These are phyloP conservation scores for Willisornis vidua DNA, from an alignment of 2,113 vertebrate genomes.

Conservation along the genomic window DNA sequence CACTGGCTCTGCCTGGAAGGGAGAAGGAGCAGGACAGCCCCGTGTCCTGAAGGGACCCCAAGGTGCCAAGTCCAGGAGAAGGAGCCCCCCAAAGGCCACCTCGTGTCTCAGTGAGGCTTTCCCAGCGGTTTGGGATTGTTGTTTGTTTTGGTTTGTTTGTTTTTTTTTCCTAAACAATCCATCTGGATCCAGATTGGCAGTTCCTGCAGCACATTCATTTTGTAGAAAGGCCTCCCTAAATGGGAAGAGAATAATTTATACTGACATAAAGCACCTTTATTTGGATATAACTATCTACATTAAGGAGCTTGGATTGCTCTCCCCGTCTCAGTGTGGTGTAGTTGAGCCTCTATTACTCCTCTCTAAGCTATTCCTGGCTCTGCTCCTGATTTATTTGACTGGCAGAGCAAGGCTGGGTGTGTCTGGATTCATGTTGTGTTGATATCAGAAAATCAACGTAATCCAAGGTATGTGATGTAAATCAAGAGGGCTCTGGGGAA, in stretches of 20 bases:
- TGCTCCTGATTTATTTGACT: constrained; percentile 33
- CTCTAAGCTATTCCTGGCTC: constrained; percentile 19
- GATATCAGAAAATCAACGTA: constrained; percentile 37
- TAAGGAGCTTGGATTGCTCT: constrained; percentile 42
- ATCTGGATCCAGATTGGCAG: constrained; percentile 17
- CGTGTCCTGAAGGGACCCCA: neutral
- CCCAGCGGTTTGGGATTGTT: neutral
- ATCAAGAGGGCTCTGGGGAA: constrained; percentile 48
- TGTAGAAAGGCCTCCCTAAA: constrained; percentile 36
- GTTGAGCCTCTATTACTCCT: constrained; percentile 28
- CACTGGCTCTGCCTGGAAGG: neutral
- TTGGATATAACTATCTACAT: constrained; percentile 46
- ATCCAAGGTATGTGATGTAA: constrained; percentile 29
- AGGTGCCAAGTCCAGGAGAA: neutral
- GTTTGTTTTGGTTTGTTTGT: neutral
- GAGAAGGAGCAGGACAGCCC: neutral
- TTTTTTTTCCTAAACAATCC: neutral
- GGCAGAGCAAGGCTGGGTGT: constrained; percentile 10
- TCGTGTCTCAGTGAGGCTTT: neutral
- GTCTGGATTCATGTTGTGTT: constrained; percentile 36
- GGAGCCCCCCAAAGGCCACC: rapidly evolving
- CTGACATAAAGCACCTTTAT: constrained; percentile 53
- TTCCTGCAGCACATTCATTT: constrained; percentile 20
- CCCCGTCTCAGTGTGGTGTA: neutral
- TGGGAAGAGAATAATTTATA: constrained; percentile 41